phyloP scores from a whole-genome alignment of 1,140 invertebrate genomes.

The Plectus sambesii region DNA sequence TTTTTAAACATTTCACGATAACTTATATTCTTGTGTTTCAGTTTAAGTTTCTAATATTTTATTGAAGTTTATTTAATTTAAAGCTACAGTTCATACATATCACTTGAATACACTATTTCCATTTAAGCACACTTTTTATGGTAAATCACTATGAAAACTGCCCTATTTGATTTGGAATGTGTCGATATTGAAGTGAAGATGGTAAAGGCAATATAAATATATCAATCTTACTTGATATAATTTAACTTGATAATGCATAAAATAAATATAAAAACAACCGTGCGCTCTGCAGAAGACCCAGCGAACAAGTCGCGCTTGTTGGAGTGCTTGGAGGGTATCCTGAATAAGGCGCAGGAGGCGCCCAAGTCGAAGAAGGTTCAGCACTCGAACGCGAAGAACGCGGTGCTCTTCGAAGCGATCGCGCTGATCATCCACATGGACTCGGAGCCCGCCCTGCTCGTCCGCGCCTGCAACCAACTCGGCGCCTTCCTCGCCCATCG shows the following conservation, averaged over 20 bases:
- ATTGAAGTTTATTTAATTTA: no score
- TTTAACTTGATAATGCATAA: no score
- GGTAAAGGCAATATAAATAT: no score
- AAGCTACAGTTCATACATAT: no score
- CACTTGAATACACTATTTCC: no score
- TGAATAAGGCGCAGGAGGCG: constrained; percentile 98
- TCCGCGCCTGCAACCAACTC: constrained; percentile 93
- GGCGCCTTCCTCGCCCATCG: constrained; percentile 96
- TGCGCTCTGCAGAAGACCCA: constrained; percentile 45
- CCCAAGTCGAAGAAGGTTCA: constrained; percentile 99
- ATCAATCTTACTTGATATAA: no score
- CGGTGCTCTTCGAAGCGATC: constrained; percentile 94
- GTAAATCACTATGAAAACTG: no score
- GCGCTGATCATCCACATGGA: constrained; percentile 99
- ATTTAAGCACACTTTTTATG: no score
- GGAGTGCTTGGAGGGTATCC: constrained; percentile 97
- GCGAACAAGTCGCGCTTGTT: constrained; percentile 67
- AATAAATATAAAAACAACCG: no score
- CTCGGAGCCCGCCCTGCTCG: constrained; percentile 86
- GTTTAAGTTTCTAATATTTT: no score
- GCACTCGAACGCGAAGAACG: constrained; percentile 99
- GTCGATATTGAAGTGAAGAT: no score
- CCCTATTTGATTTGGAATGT: no score
- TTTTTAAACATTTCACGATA: background rate
- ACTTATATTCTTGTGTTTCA: constrained; percentile 17